phyloP scores from a whole-genome alignment of 30 jellyfish, hydroid and myxozoan species.

The Aurelia sp. region DNA sequence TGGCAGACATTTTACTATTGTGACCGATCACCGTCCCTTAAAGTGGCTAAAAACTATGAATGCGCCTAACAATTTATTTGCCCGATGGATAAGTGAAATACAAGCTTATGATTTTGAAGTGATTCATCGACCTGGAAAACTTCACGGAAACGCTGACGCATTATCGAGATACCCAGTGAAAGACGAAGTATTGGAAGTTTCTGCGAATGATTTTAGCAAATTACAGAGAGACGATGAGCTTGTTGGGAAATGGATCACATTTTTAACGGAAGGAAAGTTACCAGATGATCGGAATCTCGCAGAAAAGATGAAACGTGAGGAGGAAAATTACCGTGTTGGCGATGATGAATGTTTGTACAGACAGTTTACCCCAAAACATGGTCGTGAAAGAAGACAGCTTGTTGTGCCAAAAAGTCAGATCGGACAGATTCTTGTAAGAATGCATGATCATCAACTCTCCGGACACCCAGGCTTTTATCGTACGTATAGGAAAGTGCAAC shows the following conservation, averaged over 20 bases:
- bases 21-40: constrained; percentile 63
- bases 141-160: constrained; percentile 60
- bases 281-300: constrained; percentile 41
- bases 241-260: not conserved
- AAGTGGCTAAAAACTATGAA: constrained; percentile 62
- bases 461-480: constrained; percentile 65
- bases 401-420: constrained; percentile 52
- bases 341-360: constrained; percentile 53
- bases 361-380: constrained; percentile 26
- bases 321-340: constrained; percentile 29
- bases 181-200: constrained; percentile 21
- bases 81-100: constrained; percentile 71
- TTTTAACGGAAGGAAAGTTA: constrained; percentile 13
- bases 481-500: constrained; percentile 54
- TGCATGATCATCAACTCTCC: constrained; percentile 39
- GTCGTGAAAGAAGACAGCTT: constrained; percentile 42
- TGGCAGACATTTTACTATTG: constrained; percentile 56
- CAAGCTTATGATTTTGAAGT: constrained; percentile 58
- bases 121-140: constrained; percentile 66
- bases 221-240: not conserved
- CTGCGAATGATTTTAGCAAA: not conserved
- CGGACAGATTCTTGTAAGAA: constrained; percentile 44
- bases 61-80: constrained; percentile 66
- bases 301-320: constrained; percentile 25
- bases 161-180: constrained; percentile 62